phyloP scores from a whole-genome alignment of 1,140 invertebrate genomes.

The Bombus difficillimus region DNA sequence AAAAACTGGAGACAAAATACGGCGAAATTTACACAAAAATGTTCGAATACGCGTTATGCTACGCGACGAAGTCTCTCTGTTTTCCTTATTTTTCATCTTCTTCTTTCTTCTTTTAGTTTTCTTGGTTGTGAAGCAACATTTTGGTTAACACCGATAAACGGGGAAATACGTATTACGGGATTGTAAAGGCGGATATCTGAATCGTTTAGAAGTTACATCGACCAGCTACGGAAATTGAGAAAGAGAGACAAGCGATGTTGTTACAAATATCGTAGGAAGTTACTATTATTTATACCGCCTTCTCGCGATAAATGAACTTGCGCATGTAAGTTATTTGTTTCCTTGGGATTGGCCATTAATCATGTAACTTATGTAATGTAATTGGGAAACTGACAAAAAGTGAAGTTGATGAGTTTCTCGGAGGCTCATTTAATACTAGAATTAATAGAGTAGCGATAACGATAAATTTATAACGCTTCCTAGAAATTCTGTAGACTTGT shows the following conservation, averaged over 20 bases:
- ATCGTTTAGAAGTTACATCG: no score
- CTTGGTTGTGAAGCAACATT: neutral
- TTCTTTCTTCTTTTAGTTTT: neutral
- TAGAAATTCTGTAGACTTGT: no score
- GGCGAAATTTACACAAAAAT: constrained; percentile 46
- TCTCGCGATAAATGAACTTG: neutral
- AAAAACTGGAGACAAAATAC: constrained; percentile 32
- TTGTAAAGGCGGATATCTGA: no score
- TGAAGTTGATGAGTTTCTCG: neutral
- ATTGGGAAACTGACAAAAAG: neutral
- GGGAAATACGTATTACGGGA: no score
- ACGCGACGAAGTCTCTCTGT: neutral
- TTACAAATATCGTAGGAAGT: no score
- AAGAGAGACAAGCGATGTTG: no score
- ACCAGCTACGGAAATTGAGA: no score
- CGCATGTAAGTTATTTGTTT: neutral
- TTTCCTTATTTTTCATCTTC: neutral
- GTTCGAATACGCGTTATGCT: constrained; percentile 11
- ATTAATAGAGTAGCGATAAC: neutral
- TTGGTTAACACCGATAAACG: no score
- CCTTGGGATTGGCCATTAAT: neutral
- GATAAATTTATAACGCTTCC: neutral
- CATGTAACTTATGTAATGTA: neutral
- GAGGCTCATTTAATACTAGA: neutral
- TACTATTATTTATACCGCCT: neutral